Evolutionary conservation across 2,113 vertebrate species (phyloP), one percentile per base, ranked within the genome.

Genomic region (Atlantisia rogersi): DNA sequence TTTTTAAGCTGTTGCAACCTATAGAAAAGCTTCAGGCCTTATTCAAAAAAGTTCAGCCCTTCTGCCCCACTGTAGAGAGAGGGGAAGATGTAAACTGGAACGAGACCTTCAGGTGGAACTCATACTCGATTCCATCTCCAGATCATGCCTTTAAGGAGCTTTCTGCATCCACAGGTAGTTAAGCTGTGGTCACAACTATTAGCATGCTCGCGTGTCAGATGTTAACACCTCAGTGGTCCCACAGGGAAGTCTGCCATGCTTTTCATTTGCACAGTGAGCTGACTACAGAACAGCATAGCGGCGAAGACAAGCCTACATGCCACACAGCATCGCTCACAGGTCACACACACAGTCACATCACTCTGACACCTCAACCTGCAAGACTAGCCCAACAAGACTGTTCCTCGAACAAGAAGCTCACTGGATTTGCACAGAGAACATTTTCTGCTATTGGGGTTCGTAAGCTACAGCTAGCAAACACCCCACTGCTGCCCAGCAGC

Each of bases 201-300:
- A 48, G 32, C 19, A 81, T 24, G 21, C 35, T 77, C 18, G 32
- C 20, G 3, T 40, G 32, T 62, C 46, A 62, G 40, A 53, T 3
- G 7, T 35, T 29, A 69, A 60, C 18, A 40, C 18, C 52, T 79
- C 2, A 7, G 18, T 1, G 0, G 10, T 39, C 7, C 15, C 32
- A 13, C 0, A 2, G 32, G 15, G 31, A 64, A 18, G 9, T 5
- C 32, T 65, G 32, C n/a, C 29, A 9, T 1, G 19, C 11, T 64
- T 70, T 75, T 39, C 5, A 42, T 28, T 53, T 20, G 48, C 1
- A 3, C 15, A 53, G n/a, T 6, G 5, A 75, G 24, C 5, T 26
- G 24, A 10, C 48, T 55, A 35, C 0, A 55, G 53, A 48, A 88
- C 5, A 56, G 18, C 8, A 71, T 0, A 64, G 32, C 19, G 8